Base-by-base conservation (phyloP, 23 tunicate species). In the Botrylloides violaceus region DNA sequence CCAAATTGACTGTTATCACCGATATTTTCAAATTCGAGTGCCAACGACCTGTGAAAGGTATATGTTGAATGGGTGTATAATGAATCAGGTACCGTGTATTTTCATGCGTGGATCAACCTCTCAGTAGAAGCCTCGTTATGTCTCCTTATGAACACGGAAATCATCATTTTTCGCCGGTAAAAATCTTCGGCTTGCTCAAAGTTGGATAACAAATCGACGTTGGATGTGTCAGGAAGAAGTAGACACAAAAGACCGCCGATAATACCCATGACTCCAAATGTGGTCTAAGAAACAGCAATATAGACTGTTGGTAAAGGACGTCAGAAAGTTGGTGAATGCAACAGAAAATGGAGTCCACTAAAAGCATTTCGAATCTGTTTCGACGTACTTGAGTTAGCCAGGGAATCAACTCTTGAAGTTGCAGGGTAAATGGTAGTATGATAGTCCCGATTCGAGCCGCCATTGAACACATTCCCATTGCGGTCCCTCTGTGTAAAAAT, bases 381-480 rank as follows among this genome's bases (percentile, higher is more conserved):
- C n/a, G n/a, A n/a, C n/a, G 26, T 58, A 83, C 90, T 74, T 83
- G 90, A 7, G 90, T 64, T 22, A 76, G 29, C 88, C 88, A 82
- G 1, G 88, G 81, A 21, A 82, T 58, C 12, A 0, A 55, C 36
- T 34, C 22, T 49, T 82, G 88, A 25, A 76, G 38, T 66, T 82
- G 82, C 0, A 82, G 48, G 3, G 66, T 76, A 36, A 76, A 76
- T 0, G 88, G 88, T 21, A 80, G 26, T 12, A 76, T 36, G 70
- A 82, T 82, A 2, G 76, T 15, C 15, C 88, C 88, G 25, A 82
- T 77, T 33, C 88, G 33, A 3, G 88, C 81, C 0, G 88, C 34
- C 88, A 82, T 76, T 12, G 88, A 82, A 19, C 88, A 81, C 76
- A 82, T 38, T 1, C 82, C 38, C 34, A 82, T 35, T 5, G 75